Conservation (phyloP, 37 sponge, comb jelly and placozoan genomes). For the Amphimedon queenslandica region DNA sequence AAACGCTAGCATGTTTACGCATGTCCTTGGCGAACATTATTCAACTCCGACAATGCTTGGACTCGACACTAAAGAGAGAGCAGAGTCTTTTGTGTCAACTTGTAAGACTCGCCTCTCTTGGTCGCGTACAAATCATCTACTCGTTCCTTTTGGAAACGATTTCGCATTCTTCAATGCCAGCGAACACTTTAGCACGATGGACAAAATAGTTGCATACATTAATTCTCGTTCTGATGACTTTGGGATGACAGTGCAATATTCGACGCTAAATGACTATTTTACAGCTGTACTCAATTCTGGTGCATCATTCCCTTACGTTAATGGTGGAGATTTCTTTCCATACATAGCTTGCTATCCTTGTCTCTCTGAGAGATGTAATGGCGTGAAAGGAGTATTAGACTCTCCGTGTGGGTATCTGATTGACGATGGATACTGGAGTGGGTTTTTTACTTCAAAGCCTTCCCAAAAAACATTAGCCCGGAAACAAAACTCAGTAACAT, state of each 20-base stretch:
- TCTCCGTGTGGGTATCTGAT: slow-evolving; percentile 28
- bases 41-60: slow-evolving; percentile 33
- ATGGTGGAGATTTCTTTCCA: slow-evolving; percentile 38
- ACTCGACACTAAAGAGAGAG: slow-evolving; percentile 15
- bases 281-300: slow-evolving; percentile 19
- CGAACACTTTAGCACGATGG: slow-evolving; percentile 30
- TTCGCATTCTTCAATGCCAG: slow-evolving; percentile 48
- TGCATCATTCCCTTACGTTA: slow-evolving; percentile 3
- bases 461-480: slow-evolving; percentile 37
- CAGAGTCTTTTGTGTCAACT: slow-evolving; percentile 14
- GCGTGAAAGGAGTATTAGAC: neutral
- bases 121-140: slow-evolving; percentile 37
- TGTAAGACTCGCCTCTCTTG: slow-evolving; percentile 25
- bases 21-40: slow-evolving; percentile 60
- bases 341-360: slow-evolving; percentile 57
- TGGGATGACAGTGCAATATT: slow-evolving; percentile 21
- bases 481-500: slow-evolving; percentile 23
- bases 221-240: slow-evolving; percentile 20
- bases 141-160: slow-evolving; percentile 57
- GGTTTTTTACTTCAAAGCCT: slow-evolving; percentile 57
- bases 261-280: slow-evolving; percentile 50
- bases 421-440: slow-evolving; percentile 45
- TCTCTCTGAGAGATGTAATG: slow-evolving; percentile 16
- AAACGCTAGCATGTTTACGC: slow-evolving; percentile 33
- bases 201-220: slow-evolving; percentile 24